Evolutionary conservation across 1,140 invertebrate genomes (phyloP).

Genomic region (Zelostemma sp.): DNA sequence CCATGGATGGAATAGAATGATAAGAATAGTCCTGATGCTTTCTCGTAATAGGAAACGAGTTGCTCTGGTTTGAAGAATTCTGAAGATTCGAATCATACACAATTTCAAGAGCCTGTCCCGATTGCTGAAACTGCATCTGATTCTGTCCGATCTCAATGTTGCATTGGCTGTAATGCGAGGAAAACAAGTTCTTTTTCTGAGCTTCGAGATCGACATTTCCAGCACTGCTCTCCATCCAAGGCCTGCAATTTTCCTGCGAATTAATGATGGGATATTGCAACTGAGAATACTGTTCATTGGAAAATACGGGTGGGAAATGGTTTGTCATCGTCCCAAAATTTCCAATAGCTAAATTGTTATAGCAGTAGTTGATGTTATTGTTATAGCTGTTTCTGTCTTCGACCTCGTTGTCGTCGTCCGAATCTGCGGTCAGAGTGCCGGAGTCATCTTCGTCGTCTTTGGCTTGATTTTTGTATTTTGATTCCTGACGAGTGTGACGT

Average conservation of each 20-base stretch:
- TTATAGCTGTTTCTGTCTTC: constrained; percentile 14
- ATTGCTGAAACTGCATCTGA: constrained; percentile 20
- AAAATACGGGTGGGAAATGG: constrained; percentile 27
- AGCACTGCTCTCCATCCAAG: constrained; percentile 47
- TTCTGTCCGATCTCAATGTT: constrained; percentile 38
- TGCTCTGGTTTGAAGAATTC: too few relatives aligned
- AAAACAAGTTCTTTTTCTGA: constrained; percentile 24
- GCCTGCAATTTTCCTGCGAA: constrained; percentile 54
- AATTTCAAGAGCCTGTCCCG: constrained; percentile 10
- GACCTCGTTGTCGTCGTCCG: constrained; percentile 54
- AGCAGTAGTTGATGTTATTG: constrained; percentile 20
- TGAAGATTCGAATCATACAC: too few relatives aligned
- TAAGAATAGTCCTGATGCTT: too few relatives aligned
- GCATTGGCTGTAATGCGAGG: constrained; percentile 29
- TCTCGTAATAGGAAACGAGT: too few relatives aligned
- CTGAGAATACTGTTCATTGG: constrained; percentile 20
- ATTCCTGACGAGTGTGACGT: too few relatives aligned
- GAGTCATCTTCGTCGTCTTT: constrained; percentile 53
- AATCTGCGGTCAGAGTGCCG: constrained; percentile 64
- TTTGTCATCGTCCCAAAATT: background rate
- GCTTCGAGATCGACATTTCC: constrained; percentile 19
- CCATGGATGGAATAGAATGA: too few relatives aligned
- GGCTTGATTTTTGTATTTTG: background rate
- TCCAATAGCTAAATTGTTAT: background rate
- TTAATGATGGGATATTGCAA: constrained; percentile 39